A percentile compares a stretch with the other conserved stretches of the same genome.
Conservation (phyloP, 2,113 vertebrate genomes). For the Notechis scutatus region DNA sequence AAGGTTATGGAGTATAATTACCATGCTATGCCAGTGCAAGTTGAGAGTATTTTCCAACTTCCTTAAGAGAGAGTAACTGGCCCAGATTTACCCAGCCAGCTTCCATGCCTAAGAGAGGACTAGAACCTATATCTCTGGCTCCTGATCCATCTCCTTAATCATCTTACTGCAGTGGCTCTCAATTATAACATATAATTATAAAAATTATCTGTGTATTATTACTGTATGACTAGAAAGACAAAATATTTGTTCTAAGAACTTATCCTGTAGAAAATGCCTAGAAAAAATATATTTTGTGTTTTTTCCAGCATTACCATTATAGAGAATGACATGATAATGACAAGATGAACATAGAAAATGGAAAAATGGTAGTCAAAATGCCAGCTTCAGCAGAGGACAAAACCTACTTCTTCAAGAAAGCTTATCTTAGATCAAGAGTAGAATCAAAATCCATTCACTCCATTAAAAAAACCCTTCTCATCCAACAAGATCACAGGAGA, state of each 20-base stretch:
- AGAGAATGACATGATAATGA: background rate
- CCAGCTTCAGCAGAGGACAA: background rate
- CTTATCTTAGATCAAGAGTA: background rate
- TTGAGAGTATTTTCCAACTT: background rate
- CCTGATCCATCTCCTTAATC: background rate
- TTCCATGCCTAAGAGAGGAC: background rate
- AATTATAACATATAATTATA: background rate
- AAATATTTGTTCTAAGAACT: background rate
- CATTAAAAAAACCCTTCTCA: background rate
- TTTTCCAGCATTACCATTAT: background rate
- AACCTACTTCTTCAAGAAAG: background rate
- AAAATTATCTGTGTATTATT: background rate
- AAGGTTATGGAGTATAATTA: background rate
- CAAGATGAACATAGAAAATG: background rate
- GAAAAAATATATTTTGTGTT: background rate
- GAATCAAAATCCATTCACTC: background rate
- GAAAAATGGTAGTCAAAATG: background rate
- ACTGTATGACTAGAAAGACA: background rate
- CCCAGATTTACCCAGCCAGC: background rate
- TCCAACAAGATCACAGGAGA: background rate
- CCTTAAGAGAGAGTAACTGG: background rate
- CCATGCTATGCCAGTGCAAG: background rate
- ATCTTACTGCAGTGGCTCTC: background rate
- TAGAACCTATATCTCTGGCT: background rate
- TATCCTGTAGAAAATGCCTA: background rate